These are phyloP conservation scores for Eulemur rufifrons DNA, from an alignment of 2,113 vertebrate species.

Conservation along the genomic window DNA sequence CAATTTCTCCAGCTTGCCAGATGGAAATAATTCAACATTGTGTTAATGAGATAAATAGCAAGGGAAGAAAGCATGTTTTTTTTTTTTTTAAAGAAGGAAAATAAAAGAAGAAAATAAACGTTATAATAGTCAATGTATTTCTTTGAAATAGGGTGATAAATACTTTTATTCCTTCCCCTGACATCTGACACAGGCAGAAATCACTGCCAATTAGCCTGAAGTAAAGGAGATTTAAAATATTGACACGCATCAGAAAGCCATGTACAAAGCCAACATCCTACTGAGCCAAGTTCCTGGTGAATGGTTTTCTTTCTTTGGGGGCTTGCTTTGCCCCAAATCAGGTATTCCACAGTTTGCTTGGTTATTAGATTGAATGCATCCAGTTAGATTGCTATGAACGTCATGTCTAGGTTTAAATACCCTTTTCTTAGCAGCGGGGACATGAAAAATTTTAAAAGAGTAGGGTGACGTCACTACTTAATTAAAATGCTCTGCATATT, in stretches of 20 bases:
- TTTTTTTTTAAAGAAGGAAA: background rate
- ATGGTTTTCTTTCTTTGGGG: background rate
- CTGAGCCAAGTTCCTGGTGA: background rate
- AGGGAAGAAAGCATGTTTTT: constrained; percentile 3
- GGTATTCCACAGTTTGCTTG: background rate
- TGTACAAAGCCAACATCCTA: background rate
- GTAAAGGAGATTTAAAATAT: constrained; percentile 43
- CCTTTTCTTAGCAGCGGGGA: background rate
- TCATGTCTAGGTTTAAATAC: constrained; percentile 39
- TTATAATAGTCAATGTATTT: constrained; percentile 36
- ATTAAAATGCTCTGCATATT: constrained; percentile 20
- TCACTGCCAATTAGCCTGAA: constrained; percentile 58
- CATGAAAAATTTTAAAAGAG: constrained; percentile 6
- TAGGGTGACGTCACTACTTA: background rate
- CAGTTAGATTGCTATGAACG: background rate
- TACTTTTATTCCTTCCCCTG: constrained; percentile 35
- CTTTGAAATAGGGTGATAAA: constrained; percentile 64
- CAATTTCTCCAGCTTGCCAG: constrained; percentile 18
- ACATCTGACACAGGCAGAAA: constrained; percentile 56
- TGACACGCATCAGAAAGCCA: background rate
- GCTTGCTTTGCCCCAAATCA: background rate
- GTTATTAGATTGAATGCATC: background rate
- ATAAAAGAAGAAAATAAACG: background rate
- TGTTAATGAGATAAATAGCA: constrained; percentile 71
- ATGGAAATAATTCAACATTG: constrained; percentile 60